Evolutionary conservation across 2,113 vertebrate species (phyloP), one percentile per base, ranked within the genome.

Genomic region (Alaudala cheleensis): DNA sequence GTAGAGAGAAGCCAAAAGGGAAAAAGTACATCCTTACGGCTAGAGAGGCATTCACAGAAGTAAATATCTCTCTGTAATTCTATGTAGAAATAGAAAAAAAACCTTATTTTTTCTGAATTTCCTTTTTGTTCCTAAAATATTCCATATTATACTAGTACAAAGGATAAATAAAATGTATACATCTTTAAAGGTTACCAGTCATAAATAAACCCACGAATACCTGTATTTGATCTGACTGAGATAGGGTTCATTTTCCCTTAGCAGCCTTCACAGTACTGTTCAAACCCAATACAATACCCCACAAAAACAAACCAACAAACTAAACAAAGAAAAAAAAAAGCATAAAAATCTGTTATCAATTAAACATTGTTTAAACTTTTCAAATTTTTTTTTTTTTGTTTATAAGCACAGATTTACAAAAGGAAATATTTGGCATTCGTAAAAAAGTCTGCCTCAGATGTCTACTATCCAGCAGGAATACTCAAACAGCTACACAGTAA

Each of bases 131-230:
- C 11, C 11, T 54, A 69, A 49, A 62, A 18, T 57, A 47, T 62
- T 84, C 39, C 5, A 22, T 67, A 85, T 62, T 64, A 16, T 34
- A 45, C 28, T 57, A 44, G 8, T 65, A 19, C 12, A 70, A 83
- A 62, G 12, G 5, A 24, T 42, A 81, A 71, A 79, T 62, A 50
- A 74, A 62, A 67, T 24, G 3, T 49, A 25, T 40, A 37, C 2
- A 21, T 6, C 15, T 51, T 72, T 74, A 56, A 87, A 72, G 34
- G 12, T n/a, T 81, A 53, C 14, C 25, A 69, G 6, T 33, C 12
- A 57, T n/a, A 11, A 40, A 74, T 56, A 51, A 1, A 0, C 0
- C 3, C 40, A 65, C 3, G 6, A 64, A 65, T 67, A 34, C 9
- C 12, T 60, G 12, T 60, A 29, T 24, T 60, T 21, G 12, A 8